phyloP scores from a whole-genome alignment of 2,113 vertebrate genomes.

The Percina caprodes region DNA sequence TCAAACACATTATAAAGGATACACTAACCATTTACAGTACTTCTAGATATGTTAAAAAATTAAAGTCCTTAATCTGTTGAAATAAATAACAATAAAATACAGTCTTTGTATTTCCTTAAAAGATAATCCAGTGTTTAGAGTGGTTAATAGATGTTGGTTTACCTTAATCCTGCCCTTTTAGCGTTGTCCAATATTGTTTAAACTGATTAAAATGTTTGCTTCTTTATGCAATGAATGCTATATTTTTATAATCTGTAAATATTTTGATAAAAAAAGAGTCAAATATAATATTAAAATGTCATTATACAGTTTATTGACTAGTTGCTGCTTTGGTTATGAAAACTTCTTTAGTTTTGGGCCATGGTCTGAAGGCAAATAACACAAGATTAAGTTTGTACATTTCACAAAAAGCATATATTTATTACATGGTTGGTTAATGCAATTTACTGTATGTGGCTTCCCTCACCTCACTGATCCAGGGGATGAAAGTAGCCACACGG shows the following conservation, averaged over 20 bases:
- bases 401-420: neutral
- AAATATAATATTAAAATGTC: neutral
- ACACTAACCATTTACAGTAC: neutral
- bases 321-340: neutral
- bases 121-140: neutral
- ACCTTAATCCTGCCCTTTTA: neutral
- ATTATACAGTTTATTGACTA: constrained; percentile 28
- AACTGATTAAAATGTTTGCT: constrained; percentile 30
- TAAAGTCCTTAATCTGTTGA: neutral
- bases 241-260: constrained; percentile 13
- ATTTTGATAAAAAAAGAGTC: constrained; percentile 27
- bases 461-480: constrained; percentile 76
- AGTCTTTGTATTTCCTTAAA: neutral
- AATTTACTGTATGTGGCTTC: neutral
- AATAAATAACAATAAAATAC: neutral
- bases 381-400: neutral
- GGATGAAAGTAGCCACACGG: constrained; percentile 66
- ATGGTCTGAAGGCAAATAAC: constrained; percentile 55
- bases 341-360: constrained; percentile 61
- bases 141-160: constrained; percentile 12
- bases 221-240: neutral
- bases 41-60: neutral
- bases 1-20: neutral
- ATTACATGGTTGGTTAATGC: neutral
- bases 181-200: neutral